Conservation (phyloP, 2,888 invertebrate genomes). For the Meghimatium bilineatum region DNA sequence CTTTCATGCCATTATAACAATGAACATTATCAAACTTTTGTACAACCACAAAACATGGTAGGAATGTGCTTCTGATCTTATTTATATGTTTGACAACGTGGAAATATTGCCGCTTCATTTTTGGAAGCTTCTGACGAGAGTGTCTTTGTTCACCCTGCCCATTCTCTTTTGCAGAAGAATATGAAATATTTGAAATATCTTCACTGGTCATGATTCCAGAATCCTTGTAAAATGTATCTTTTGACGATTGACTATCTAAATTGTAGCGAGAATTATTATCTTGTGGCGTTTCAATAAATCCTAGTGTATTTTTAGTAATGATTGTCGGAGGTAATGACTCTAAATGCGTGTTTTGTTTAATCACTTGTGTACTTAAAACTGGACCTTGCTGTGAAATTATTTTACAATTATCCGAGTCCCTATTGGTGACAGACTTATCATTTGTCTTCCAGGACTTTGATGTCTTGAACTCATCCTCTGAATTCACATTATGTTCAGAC, state of each 20-base stretch:
- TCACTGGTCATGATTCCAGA: not conserved
- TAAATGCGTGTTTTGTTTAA: not conserved
- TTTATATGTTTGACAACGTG: conserved; percentile 41
- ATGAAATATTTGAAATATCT: conserved; percentile 39
- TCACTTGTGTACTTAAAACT: not conserved
- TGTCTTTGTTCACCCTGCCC: not conserved
- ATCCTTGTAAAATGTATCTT: not conserved
- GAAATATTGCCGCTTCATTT: not conserved
- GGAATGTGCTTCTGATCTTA: conserved; percentile 35
- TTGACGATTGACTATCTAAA: not conserved
- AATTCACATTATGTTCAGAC: not conserved
- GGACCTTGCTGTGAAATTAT: not conserved
- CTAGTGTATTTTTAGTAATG: not conserved
- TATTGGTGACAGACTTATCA: not conserved
- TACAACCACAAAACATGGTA: conserved; percentile 44
- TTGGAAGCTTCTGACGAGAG: conserved; percentile 4
- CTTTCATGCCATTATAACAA: not conserved
- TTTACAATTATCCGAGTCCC: not conserved
- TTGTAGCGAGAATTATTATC: not conserved
- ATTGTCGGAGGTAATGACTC: not conserved
- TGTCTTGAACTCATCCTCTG: not conserved
- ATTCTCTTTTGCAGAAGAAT: conserved; percentile 43
- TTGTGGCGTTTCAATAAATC: not conserved
- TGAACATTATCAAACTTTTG: not conserved
- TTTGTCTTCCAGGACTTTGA: not conserved